phyloP scores from a whole-genome alignment of 2,113 vertebrate species.

The Henicopernis longicauda region DNA sequence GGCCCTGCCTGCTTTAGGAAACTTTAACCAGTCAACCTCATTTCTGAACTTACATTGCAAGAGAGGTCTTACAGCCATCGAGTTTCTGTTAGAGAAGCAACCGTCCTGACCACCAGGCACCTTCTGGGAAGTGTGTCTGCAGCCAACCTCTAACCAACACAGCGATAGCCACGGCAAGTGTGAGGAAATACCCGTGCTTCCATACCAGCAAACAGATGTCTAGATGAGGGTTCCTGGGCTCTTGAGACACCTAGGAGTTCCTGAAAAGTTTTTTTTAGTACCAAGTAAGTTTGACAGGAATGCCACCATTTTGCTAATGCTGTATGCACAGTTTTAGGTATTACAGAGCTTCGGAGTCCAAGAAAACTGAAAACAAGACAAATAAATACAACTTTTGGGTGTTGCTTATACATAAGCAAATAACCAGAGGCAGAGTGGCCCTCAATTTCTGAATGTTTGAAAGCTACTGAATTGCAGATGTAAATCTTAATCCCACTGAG shows the following conservation, averaged over 20 bases:
- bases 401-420: neutral
- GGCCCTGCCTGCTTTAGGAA: neutral
- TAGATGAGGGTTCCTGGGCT: neutral
- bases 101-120: neutral
- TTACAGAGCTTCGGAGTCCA: neutral
- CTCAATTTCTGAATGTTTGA: neutral
- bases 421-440: neutral
- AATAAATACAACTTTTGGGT: neutral
- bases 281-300: neutral
- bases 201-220: neutral
- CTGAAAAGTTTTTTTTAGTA: neutral
- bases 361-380: neutral
- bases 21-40: neutral
- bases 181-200: neutral
- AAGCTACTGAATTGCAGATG: neutral
- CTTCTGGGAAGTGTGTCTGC: neutral
- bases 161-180: neutral
- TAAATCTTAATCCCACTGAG: neutral
- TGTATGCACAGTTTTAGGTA: neutral
- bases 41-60: neutral
- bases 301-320: neutral
- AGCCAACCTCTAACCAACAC: fast-evolving
- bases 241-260: neutral
- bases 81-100: neutral
- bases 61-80: neutral